Conservation (phyloP, 2,113 vertebrate genomes). For the Muntiacus reevesi region DNA sequence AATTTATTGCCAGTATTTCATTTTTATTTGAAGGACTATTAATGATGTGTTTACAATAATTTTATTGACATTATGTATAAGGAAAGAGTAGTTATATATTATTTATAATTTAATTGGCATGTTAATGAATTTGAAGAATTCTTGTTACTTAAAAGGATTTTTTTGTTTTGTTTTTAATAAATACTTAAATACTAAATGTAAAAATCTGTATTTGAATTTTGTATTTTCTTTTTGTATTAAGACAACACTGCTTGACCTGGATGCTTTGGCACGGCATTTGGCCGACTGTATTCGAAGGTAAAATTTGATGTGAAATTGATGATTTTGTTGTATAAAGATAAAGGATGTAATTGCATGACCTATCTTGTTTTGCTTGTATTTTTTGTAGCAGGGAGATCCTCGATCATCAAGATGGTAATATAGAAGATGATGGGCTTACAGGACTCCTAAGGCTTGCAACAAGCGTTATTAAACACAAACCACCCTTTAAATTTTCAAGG, state of each 20-base stretch:
- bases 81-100: neutral
- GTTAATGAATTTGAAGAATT: neutral
- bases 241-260: slow-evolving; percentile 97
- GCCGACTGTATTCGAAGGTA: slow-evolving; percentile 99
- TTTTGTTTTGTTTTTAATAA: slow-evolving; percentile 22
- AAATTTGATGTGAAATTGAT: slow-evolving; percentile 48
- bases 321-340: neutral
- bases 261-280: slow-evolving; percentile 95
- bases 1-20: neutral
- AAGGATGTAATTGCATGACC: neutral
- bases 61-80: neutral
- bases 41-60: neutral
- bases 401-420: slow-evolving; percentile 95
- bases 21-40: neutral
- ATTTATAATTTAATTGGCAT: neutral
- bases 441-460: slow-evolving; percentile 95
- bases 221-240: slow-evolving; percentile 76
- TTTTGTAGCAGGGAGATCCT: slow-evolving; percentile 93
- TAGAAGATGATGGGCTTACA: slow-evolving; percentile 97
- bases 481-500: slow-evolving; percentile 97
- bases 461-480: slow-evolving; percentile 98
- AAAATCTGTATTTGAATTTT: slow-evolving; percentile 24
- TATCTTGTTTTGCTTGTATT: neutral
- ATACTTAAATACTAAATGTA: neutral
- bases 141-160: neutral